phyloP scores from a whole-genome alignment of 2,888 invertebrate genomes.

The Archips crataeganus region DNA sequence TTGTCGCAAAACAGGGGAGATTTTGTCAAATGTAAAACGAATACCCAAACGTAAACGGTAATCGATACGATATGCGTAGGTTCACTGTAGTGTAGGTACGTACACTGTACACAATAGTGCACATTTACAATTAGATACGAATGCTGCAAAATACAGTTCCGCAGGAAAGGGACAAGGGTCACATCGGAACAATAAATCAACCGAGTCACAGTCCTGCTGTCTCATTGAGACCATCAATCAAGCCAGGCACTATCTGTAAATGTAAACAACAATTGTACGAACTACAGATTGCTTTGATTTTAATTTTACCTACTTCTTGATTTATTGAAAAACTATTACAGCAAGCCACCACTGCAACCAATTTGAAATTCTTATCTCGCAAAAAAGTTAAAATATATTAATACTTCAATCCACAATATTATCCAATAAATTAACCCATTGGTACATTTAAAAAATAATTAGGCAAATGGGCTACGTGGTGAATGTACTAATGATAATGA shows the following conservation, averaged over 20 bases:
- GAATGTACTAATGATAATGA: neutral
- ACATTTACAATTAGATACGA: neutral
- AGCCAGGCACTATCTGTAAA: constrained; percentile 4
- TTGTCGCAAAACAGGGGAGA: too few species aligned
- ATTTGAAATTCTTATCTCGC: neutral
- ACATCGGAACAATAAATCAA: constrained; percentile 29
- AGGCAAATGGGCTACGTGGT: neutral
- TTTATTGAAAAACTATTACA: neutral
- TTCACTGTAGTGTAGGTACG: too few species aligned
- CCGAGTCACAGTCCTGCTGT: constrained; percentile 20
- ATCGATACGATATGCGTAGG: too few species aligned
- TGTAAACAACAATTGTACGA: constrained; percentile 11
- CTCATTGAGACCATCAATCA: constrained; percentile 26
- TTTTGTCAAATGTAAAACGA: too few species aligned
- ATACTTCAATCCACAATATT: too few species aligned
- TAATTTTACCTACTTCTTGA: neutral
- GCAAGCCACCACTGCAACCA: too few species aligned
- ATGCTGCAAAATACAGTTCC: constrained; percentile 15
- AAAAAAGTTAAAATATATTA: neutral
- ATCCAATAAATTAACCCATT: too few species aligned
- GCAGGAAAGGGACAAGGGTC: constrained; percentile 29
- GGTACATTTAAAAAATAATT: neutral
- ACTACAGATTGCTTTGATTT: neutral
- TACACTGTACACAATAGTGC: neutral
- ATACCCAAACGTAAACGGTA: too few species aligned